Base-by-base conservation (phyloP, 2,113 vertebrate genomes). In the Eudyptes chrysolophus region DNA sequence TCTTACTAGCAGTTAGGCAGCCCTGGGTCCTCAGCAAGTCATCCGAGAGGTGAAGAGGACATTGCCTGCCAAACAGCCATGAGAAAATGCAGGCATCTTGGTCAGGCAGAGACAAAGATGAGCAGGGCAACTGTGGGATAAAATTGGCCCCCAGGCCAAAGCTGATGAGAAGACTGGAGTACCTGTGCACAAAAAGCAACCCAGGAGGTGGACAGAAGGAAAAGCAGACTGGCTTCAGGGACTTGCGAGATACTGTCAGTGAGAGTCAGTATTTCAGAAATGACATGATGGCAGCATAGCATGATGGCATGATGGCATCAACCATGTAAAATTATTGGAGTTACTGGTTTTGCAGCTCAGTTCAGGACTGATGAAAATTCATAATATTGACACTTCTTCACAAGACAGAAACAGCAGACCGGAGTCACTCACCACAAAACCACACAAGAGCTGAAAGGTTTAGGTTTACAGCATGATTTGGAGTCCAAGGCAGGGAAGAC, bases 391-490 rank as follows among this genome's bases (percentile, higher is more conserved):
- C 78, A 32, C 5, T 86, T 68, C 25, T 75, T 75, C 80, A 38
- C 54, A 68, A 65, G 64, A 40, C 40, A 75, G 29, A 70, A 92
- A 32, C 26, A 54, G n/a, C 34, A 90, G 51, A 29, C 34, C 0
- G 0, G 26, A 57, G 36, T 57, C 77, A 42, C 51, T 68, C 0
- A 0, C 22, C 1, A 3, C 58, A 64, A 87, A 76, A n/a, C 16
- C 25, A 46, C 48, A 26, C 12, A 36, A 34, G 38, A 89, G 38
- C 68, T 64, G 68, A 46, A 87, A 84, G 3, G 6, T 66, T 77
- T 72, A 60, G 22, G 5, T 71, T 78, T 87, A 26, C 9, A 57
- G 10, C 20, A 10, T 36, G 7, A 42, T 77, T 86, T 57, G 29
- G 40, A 77, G 49, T 36, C 16, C 32, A 78, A 65, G 32, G 40